Evolutionary conservation across 2,113 vertebrate genomes (phyloP), one percentile per base, ranked within the genome.

Genomic region (Charina bottae): DNA sequence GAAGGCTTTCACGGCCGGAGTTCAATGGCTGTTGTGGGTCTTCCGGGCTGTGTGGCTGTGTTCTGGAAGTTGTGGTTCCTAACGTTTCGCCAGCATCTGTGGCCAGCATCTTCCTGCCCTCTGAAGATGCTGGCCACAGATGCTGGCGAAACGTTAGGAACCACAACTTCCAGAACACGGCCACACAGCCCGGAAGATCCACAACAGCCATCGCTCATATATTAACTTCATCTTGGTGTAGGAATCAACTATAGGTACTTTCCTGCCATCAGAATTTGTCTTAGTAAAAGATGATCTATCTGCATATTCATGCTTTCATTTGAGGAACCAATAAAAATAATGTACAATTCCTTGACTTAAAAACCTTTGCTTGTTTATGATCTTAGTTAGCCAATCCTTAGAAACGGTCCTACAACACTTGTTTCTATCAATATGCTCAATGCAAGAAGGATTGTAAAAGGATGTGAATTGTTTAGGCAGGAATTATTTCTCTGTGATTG

Each of bases 181-280:
- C n/a, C n/a, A n/a, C n/a, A n/a, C n/a, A n/a, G n/a, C n/a, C n/a
- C n/a, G n/a, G n/a, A n/a, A n/a, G n/a, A n/a, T n/a, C n/a, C n/a
- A n/a, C n/a, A n/a, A n/a, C n/a, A n/a, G n/a, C n/a, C n/a, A n/a
- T n/a, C n/a, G 83, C 59, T 60, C 12, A 33, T 13, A 0, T 49
- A 90, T 93, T 37, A 49, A 68, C 54, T 87, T 91, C 24, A 64
- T 46, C 54, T 68, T 93, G 92, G 83, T 83, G 6, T 28, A 94
- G 1, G 5, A 92, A 92, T 7, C 64, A 8, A 0, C 1, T 93
- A 92, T 9, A 60, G 1, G 55, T 92, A 58, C 46, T 87, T 1
- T 53, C 90, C 59, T 26, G 78, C 89, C 26, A 37, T 90, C 84
- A 90, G 78, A 58, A 3, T 93, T 92, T 13, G 19, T 64, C 60